A percentile compares a stretch with the other conserved stretches of the same genome.
Conservation (phyloP, 2,888 invertebrate species). For the Drosophila acutilabella region DNA sequence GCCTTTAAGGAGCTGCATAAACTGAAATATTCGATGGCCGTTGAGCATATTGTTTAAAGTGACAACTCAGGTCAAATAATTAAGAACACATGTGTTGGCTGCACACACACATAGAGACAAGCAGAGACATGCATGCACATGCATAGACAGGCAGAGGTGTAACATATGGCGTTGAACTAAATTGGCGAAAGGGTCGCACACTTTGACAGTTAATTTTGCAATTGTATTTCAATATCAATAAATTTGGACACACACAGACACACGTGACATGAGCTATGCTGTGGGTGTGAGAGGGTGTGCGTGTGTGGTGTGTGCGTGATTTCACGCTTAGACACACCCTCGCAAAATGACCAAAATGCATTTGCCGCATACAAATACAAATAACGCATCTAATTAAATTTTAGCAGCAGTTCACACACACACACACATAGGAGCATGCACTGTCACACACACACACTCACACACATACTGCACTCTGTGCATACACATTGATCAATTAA, state of each 20-base stretch:
- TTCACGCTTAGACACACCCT: slow-evolving; percentile 52
- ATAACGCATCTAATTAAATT: slow-evolving; percentile 83
- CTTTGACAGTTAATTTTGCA: slow-evolving; percentile 84
- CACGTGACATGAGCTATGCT: slow-evolving; percentile 73
- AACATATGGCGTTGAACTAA: slow-evolving; percentile 69
- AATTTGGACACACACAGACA: slow-evolving; percentile 67
- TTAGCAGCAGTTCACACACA: slow-evolving; percentile 59
- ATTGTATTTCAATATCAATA: slow-evolving; percentile 84
- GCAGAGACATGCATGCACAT: not conserved
- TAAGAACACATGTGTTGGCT: slow-evolving; percentile 49
- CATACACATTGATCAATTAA: slow-evolving; percentile 85
- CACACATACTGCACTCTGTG: slow-evolving; percentile 57
- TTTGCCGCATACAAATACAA: slow-evolving; percentile 64
- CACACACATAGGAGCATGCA: slow-evolving; percentile 13
- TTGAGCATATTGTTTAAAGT: slow-evolving; percentile 34
- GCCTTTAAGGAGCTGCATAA: slow-evolving; percentile 20
- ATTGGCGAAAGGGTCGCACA: slow-evolving; percentile 73
- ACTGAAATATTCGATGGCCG: slow-evolving; percentile 28
- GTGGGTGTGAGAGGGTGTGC: slow-evolving; percentile 12
- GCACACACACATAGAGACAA: slow-evolving; percentile 3
- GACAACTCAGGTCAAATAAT: slow-evolving; percentile 53
- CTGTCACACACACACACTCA: slow-evolving; percentile 24
- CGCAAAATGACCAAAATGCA: slow-evolving; percentile 41
- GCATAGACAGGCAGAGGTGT: slow-evolving; percentile 10
- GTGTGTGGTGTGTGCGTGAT: slow-evolving; percentile 28